Conservation (phyloP, 2,797 vertebrate genomes). For the Anabacerthia variegaticeps region DNA sequence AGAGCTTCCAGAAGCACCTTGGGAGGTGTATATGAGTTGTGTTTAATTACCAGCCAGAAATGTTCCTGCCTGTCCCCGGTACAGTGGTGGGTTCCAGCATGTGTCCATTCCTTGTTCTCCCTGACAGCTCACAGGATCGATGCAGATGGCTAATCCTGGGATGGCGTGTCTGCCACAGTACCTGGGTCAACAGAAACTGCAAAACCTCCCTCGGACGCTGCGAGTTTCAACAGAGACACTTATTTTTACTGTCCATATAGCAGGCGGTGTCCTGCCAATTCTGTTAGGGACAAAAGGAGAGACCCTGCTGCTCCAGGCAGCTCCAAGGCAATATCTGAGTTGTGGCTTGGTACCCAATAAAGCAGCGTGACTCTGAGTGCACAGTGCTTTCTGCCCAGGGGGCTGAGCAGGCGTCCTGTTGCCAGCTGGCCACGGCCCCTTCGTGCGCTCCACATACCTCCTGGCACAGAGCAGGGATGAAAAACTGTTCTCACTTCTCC, state of each 20-base stretch:
- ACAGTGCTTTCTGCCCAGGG: slow-evolving; percentile 46
- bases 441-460: neutral
- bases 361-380: slow-evolving; percentile 18
- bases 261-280: slow-evolving; percentile 38
- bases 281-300: slow-evolving; percentile 41
- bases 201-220: slow-evolving; percentile 30
- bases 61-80: neutral
- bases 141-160: slow-evolving; percentile 83
- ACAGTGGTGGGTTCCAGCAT: accelerated
- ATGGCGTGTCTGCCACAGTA: neutral
- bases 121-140: slow-evolving; percentile 94
- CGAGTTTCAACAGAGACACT: slow-evolving; percentile 54
- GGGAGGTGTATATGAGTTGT: neutral
- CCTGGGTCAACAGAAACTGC: slow-evolving; percentile 52
- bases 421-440: accelerated
- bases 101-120: neutral
- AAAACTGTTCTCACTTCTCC: neutral
- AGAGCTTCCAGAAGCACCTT: neutral
- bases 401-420: neutral
- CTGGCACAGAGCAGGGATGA: neutral
- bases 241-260: slow-evolving; percentile 59
- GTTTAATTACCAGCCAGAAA: neutral
- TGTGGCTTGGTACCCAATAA: slow-evolving; percentile 57
- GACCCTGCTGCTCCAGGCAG: neutral
- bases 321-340: slow-evolving; percentile 36